Evolutionary conservation across 2,888 invertebrate species (phyloP), one percentile per base, ranked within the genome.

Genomic region (Athripsodes cinereus): DNA sequence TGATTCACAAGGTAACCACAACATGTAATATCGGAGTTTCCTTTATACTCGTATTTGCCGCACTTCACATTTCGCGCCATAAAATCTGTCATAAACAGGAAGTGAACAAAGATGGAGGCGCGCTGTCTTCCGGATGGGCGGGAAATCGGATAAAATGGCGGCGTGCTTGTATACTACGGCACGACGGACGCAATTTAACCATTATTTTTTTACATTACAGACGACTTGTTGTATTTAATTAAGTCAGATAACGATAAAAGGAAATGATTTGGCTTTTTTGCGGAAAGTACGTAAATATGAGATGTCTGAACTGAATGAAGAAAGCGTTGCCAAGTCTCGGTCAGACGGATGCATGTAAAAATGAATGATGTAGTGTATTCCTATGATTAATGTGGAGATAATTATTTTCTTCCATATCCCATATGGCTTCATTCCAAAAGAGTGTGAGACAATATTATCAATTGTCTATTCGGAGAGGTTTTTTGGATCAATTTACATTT

Each of bases 61-160:
- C 54, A 19, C 53, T 57, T 57, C 52, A 52, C 57, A 60, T 50
- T 58, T 60, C 60, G 60, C 60, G 58, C 60, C 60, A 60, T 60
- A 60, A 60, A 60, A 60, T 60, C 53, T 52, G 60, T 60, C 60
- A 60, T 60, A 60, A 60, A 58, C 60, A 60, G 60, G 60, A 59
- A 59, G 40, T 49, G 34, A 51, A 56, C 47, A 56, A 59, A 60
- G 60, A 57, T 60, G 57, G 57, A 46, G 56, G 56, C 56, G 51
- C 34, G 51, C 50, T 34, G 48, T 48, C 50, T 56, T 59, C 59
- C 60, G 57, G 53, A 22, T 26, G 47, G 51, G 55, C 49, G 56
- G 53, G 57, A 52, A 57, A 57, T 22, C 26, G 48, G 19, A 48
- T 19, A 48, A 48, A 48, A 48, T 48, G 48, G 48, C 19, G 48